phyloP scores from a whole-genome alignment of 2,797 vertebrate genomes.

The Rhabdophis nuchalis region DNA sequence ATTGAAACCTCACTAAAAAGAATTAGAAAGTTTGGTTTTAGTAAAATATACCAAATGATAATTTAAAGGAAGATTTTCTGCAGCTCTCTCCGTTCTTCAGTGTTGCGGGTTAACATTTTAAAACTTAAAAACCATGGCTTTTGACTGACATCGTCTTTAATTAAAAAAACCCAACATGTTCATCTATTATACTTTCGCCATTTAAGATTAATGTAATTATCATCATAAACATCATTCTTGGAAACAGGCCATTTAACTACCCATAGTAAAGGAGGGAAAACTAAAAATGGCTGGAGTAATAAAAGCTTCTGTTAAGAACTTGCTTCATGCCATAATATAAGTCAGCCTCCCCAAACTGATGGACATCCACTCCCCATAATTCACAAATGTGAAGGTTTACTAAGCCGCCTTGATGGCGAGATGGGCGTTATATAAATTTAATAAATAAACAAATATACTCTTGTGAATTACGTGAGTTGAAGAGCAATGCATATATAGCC shows the following conservation, averaged over 20 bases:
- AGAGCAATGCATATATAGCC: not conserved
- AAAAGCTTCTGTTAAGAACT: not conserved
- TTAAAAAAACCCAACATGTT: conserved; percentile 18
- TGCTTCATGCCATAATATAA: not conserved
- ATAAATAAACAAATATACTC: not conserved
- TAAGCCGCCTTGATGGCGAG: not conserved
- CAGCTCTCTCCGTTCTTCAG: conserved; percentile 64
- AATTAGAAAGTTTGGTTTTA: not conserved
- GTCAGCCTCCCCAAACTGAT: not conserved
- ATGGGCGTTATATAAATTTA: not conserved
- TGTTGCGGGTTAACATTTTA: conserved; percentile 67
- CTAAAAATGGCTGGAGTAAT: conserved; percentile 1
- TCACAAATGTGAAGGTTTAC: not conserved
- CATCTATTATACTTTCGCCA: not conserved
- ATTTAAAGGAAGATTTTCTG: conserved; percentile 45
- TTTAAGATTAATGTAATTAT: conserved; percentile 1
- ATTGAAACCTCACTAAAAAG: not conserved
- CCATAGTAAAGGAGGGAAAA: conserved; percentile 47
- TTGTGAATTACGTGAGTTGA: not conserved
- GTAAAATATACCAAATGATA: not conserved
- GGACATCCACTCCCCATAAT: not conserved
- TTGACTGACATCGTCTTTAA: conserved; percentile 43
- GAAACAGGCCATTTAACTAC: not conserved
- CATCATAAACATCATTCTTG: not conserved
- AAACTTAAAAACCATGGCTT: conserved; percentile 47